phyloP scores from a whole-genome alignment of 1,140 invertebrate genomes.

The Drosophila paulistorum region DNA sequence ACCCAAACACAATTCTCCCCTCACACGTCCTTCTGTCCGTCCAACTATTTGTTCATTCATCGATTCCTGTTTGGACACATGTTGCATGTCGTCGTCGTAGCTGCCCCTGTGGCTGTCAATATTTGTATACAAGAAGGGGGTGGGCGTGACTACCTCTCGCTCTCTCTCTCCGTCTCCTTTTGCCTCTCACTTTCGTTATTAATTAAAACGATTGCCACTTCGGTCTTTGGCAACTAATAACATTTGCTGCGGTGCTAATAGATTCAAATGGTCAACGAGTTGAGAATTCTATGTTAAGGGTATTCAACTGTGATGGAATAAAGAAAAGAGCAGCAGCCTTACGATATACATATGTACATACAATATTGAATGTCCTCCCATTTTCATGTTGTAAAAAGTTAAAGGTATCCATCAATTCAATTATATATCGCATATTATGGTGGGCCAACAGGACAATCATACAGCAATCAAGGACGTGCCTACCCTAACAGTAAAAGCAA shows the following conservation, averaged over 20 bases:
- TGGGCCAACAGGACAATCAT: too few species aligned
- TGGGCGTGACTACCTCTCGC: not conserved
- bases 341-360: too few species aligned
- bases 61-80: slow-evolving; percentile 51
- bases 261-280: slow-evolving; percentile 44
- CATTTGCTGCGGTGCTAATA: slow-evolving; percentile 48
- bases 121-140: slow-evolving; percentile 21
- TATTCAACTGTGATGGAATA: not conserved
- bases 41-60: slow-evolving; percentile 17
- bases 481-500: not conserved
- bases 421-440: too few species aligned
- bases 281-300: not conserved
- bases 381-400: too few species aligned
- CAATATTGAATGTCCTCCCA: too few species aligned
- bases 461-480: slow-evolving; percentile 1
- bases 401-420: too few species aligned
- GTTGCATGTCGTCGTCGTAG: slow-evolving; percentile 54
- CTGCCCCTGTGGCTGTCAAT: slow-evolving; percentile 38
- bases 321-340: not conserved
- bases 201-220: slow-evolving; percentile 54
- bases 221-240: slow-evolving; percentile 31
- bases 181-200: slow-evolving; percentile 34
- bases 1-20: not conserved
- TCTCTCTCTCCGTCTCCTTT: not conserved
- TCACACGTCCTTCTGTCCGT: not conserved